Evolutionary conservation across 64 coral and sea anemone genomes (phyloP).

Genomic region (Montipora capricornis): DNA sequence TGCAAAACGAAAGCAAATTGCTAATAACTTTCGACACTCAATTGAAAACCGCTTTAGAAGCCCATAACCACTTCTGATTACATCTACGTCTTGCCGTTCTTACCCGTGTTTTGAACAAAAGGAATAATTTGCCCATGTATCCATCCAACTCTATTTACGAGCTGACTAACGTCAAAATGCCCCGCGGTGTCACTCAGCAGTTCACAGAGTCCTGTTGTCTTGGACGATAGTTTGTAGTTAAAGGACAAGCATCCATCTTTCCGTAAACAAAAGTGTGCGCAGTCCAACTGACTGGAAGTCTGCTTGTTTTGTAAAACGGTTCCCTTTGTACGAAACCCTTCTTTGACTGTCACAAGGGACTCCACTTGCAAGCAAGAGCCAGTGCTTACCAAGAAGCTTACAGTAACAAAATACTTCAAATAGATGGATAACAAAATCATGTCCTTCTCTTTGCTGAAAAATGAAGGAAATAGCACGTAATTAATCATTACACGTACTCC

Average conservation of each 20-base stretch:
- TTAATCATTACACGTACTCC: neutral
- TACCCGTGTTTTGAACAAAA: neutral
- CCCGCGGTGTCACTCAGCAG: constrained; percentile 25
- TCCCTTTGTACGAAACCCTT: constrained; percentile 36
- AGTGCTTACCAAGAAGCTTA: neutral
- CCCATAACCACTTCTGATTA: no score
- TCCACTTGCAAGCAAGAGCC: constrained; percentile 9
- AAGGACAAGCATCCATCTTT: constrained; percentile 63
- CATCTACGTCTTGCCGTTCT: neutral
- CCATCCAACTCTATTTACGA: constrained; percentile 32
- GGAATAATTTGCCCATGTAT: neutral
- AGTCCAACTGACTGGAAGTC: constrained; percentile 44
- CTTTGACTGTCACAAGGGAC: neutral
- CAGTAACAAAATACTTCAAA: neutral
- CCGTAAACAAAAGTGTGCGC: constrained; percentile 70
- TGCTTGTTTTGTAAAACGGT: constrained; percentile 31
- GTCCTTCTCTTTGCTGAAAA: neutral
- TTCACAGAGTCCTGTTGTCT: constrained; percentile 61
- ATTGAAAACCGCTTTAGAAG: no score
- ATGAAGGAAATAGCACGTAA: neutral
- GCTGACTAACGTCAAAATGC: neutral
- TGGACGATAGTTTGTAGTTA: constrained; percentile 67
- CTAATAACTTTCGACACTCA: no score
- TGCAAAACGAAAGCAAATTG: no score
- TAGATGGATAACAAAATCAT: neutral